Base-by-base conservation (phyloP, 2,797 vertebrate genomes). In the Argya squamiceps region DNA sequence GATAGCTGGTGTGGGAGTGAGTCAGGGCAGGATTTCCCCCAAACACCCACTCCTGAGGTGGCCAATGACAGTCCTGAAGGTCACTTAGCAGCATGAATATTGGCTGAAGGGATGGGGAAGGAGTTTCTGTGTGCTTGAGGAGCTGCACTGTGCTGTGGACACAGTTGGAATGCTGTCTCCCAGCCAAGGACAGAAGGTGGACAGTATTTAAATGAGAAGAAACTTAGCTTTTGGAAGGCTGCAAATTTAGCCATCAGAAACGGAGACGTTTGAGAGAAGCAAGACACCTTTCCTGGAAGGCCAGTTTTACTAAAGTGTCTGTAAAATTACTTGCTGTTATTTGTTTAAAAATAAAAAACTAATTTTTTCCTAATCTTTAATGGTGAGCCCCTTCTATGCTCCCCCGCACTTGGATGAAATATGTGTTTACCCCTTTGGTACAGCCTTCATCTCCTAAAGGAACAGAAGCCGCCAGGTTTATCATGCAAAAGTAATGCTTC, bases 11-110 rank as follows among this genome's bases (percentile, higher is more conserved):
- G 75, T 21, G 5, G 60, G 83, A 91, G 84, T 95, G 96, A 97
- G 92, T 97, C 78, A 96, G 95, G 92, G 79, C 93, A 94, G 91
- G 95, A 95, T 90, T 92, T 93, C 89, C 86, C 90, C 63, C 70
- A 52, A 67, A 71, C 87, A 73, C 50, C 86, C 73, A 10, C 89
- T 95, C 63, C 85, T 84, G 81, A 82, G 77, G 56, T 68, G 91
- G 78, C 83, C 91, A 88, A 0, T 96, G 96, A 63, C 82, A 85
- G 76, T 43, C 70, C 30, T 7, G n/a, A 85, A 87, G 39, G 81
- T 85, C 32, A 2, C 60, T 80, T 43, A 37, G 37, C 56, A 83
- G 76, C 69, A 27, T 53, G 65, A 56, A 24, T 87, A 82, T 74
- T 94, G 93, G 84, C 92, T 37, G 71, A 85, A 68, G 75, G 82